phyloP scores from a whole-genome alignment of 1,140 invertebrate species.

The Gonatopus flavifemur region DNA sequence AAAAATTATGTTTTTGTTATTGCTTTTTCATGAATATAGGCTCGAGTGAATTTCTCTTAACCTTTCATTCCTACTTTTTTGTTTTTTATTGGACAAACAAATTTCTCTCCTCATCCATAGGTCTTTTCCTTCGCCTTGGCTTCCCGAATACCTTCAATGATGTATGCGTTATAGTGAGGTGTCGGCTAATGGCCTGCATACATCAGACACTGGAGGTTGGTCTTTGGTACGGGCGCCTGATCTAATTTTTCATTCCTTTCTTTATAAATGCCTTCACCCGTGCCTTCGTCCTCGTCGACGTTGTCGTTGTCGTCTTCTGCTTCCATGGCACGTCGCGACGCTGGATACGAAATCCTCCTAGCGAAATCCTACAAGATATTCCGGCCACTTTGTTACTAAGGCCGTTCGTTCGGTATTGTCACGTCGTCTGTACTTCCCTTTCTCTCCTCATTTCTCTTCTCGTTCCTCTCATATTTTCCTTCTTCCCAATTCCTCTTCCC shows the following conservation, averaged over 20 bases:
- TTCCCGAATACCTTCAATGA: not conserved
- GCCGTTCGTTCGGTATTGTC: too few species aligned
- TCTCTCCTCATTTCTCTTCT: too few species aligned
- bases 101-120: too few species aligned
- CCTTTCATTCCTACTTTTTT: too few species aligned
- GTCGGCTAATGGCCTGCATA: conserved; percentile 18
- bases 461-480: too few species aligned
- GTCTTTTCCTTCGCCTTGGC: too few species aligned
- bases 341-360: conserved; percentile 8
- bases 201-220: conserved; percentile 6
- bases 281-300: not conserved
- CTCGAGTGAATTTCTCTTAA: too few species aligned
- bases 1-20: too few species aligned
- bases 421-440: too few species aligned
- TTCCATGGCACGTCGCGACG: not conserved
- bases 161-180: not conserved
- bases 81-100: too few species aligned
- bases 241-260: conserved; percentile 14
- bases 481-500: too few species aligned
- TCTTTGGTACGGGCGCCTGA: conserved; percentile 5
- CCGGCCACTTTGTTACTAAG: conserved; percentile 7
- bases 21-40: too few species aligned
- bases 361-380: conserved; percentile 17
- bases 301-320: conserved; percentile 7
- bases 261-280: not conserved